Percentiles rank a stretch among this genome's conserved stretches.
phyloP scores from a whole-genome alignment of 2,888 invertebrate species.

The Orthosia cruda region DNA sequence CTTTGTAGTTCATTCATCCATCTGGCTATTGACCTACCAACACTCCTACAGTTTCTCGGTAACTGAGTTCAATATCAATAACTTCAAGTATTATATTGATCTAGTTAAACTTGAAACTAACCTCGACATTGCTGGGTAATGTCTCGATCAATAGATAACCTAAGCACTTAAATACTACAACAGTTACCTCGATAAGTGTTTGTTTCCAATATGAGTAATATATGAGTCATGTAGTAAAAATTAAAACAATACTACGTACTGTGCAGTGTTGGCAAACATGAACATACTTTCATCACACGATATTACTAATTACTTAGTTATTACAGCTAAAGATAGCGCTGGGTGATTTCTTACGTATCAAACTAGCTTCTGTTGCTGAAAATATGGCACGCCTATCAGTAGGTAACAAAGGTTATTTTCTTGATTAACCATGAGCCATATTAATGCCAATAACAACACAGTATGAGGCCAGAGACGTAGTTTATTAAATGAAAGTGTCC shows the following conservation, averaged over 20 bases:
- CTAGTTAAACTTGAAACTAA: background rate
- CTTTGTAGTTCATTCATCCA: no score
- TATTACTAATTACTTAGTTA: slow-evolving; percentile 15
- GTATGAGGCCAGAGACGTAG: no score
- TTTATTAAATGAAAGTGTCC: no score
- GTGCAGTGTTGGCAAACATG: slow-evolving; percentile 6
- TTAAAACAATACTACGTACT: slow-evolving; percentile 8
- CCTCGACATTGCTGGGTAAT: background rate
- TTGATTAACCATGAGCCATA: no score
- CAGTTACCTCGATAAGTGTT: background rate
- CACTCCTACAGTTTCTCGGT: background rate
- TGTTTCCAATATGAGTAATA: slow-evolving; percentile 33
- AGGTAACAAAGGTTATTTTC: no score
- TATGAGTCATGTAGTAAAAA: slow-evolving; percentile 40
- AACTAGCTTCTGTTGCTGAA: background rate
- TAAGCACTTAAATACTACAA: slow-evolving; percentile 11
- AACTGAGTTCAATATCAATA: background rate
- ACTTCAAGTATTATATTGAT: background rate
- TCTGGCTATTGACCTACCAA: background rate
- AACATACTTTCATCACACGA: slow-evolving; percentile 22
- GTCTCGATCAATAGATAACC: slow-evolving; percentile 29
- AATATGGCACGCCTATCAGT: background rate
- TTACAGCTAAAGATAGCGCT: background rate
- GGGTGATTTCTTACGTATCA: background rate
- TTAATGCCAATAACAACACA: no score